Evolutionary conservation across 1,140 invertebrate genomes (phyloP), one percentile per base, ranked within the genome.

Genomic region (Bactericera cockerelli): DNA sequence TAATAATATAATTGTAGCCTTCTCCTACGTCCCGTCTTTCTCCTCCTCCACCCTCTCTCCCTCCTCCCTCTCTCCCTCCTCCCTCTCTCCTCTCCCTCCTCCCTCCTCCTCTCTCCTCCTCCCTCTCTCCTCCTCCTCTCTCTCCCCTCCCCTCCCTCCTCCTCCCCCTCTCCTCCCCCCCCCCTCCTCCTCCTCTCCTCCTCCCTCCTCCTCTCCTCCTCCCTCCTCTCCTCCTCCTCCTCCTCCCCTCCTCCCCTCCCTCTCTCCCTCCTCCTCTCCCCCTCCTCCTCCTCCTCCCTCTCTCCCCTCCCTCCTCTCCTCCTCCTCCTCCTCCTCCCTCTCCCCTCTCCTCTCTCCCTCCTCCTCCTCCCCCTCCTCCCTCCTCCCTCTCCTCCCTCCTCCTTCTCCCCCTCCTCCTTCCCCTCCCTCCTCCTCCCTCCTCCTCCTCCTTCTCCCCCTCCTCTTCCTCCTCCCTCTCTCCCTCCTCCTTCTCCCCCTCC

Each of bases 401-500:
- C 21, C 21, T 56, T 22, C 24, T 38, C 36, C 22, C 36, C 33
- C 25, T 61, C 59, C 36, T 60, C 28, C 16, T 36, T 31, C 42
- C 56, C 26, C 26, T 39, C 24, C 49, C 38, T 21, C 26, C 4
- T 31, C 28, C 19, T 36, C 25, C 28, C 26, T 55, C n/a, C 24
- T 56, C 26, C 28, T 59, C n/a, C 11, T 55, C 36, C 55, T 24
- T 56, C 49, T 60, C 65, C 65, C 64, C 65, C 65, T 61, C 49
- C 33, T 58, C 56, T 31, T 49, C 56, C 33, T 10, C 11, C 13
- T 26, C 21, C 55, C 22, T 25, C 19, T 22, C 62, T 61, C 67
- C 65, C 63, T 63, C 67, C 63, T 56, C 62, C 65, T 64, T 19
- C 63, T 61, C 58, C 62, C 66, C 53, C 65, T 64, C 62, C 64